Percentiles rank a stretch among this genome's conserved stretches.
These are phyloP conservation scores for Pseudolaguvia tuberculata DNA, from an alignment of 2,113 vertebrate genomes.

Conservation along the genomic window DNA sequence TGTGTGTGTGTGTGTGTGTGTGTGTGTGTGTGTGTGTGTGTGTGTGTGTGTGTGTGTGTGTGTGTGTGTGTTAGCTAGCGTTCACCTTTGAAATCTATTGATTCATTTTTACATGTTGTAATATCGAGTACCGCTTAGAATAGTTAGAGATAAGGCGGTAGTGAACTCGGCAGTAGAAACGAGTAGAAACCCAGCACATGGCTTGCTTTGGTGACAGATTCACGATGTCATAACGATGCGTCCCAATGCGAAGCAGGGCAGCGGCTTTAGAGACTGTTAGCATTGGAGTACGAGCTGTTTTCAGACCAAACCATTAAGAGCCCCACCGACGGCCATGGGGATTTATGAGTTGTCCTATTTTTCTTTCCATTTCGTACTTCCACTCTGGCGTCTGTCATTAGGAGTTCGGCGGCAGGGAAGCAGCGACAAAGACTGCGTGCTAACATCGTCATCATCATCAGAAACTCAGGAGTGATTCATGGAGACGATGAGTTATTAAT, in stretches of 20 bases:
- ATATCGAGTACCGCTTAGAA: too few relatives aligned
- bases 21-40: too few relatives aligned
- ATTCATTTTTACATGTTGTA: too few relatives aligned
- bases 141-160: too few relatives aligned
- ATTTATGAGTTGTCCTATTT: conserved; percentile 51
- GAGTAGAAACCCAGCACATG: conserved; percentile 34
- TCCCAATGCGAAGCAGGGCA: conserved; percentile 64
- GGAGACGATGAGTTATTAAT: conserved; percentile 17
- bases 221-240: conserved; percentile 64
- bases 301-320: conserved; percentile 54
- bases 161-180: conserved; percentile 50
- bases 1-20: too few relatives aligned
- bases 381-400: conserved; percentile 46
- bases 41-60: too few relatives aligned
- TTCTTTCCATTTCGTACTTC: conserved; percentile 60
- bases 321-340: conserved; percentile 54
- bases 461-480: background rate
- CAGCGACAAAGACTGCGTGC: background rate
- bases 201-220: conserved; percentile 62
- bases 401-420: background rate
- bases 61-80: too few relatives aligned
- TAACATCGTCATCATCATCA: conserved; percentile 14
- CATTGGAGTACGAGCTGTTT: conserved; percentile 54
- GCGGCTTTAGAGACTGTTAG: conserved; percentile 61
- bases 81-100: too few relatives aligned